Percentiles rank a stretch among this genome's conserved stretches.
These are phyloP conservation scores for Agelas oroides DNA, from an alignment of 37 sponge, comb jelly and placozoan species.

Conservation along the genomic window DNA sequence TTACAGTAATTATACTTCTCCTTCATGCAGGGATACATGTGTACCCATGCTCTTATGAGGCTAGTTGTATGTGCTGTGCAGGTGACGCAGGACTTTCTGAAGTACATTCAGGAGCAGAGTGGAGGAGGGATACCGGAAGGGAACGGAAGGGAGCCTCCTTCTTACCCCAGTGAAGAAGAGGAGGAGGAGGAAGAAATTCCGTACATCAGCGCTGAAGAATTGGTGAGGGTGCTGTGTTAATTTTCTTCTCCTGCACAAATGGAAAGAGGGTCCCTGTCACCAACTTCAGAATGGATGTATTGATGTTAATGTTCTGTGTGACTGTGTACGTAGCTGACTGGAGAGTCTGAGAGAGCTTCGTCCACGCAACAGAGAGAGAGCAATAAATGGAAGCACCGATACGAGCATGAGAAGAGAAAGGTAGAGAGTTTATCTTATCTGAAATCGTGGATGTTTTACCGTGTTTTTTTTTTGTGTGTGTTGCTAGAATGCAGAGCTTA, in stretches of 20 bases:
- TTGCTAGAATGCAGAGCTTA: slow-evolving; percentile 42
- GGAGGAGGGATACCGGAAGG: background rate
- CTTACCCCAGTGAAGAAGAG: background rate
- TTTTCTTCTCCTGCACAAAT: no score
- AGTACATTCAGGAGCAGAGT: background rate
- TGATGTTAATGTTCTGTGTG: no score
- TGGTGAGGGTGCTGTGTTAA: background rate
- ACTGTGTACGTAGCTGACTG: background rate
- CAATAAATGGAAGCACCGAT: slow-evolving; percentile 26
- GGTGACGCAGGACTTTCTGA: slow-evolving; percentile 39
- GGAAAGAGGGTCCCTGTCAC: no score
- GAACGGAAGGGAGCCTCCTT: background rate
- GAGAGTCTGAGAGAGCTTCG: background rate
- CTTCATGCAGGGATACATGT: background rate
- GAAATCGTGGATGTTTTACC: no score
- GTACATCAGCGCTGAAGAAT: background rate
- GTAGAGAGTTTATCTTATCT: background rate
- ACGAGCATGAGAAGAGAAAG: slow-evolving; percentile 41
- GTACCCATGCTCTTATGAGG: no score
- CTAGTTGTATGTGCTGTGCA: no score
- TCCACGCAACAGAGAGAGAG: background rate
- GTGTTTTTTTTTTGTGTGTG: no score
- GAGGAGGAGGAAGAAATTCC: background rate
- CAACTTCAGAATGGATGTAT: no score
- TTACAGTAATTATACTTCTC: background rate